Evolutionary conservation across 2,113 vertebrate genomes (phyloP).

Genomic region (Rostratula benghalensis): DNA sequence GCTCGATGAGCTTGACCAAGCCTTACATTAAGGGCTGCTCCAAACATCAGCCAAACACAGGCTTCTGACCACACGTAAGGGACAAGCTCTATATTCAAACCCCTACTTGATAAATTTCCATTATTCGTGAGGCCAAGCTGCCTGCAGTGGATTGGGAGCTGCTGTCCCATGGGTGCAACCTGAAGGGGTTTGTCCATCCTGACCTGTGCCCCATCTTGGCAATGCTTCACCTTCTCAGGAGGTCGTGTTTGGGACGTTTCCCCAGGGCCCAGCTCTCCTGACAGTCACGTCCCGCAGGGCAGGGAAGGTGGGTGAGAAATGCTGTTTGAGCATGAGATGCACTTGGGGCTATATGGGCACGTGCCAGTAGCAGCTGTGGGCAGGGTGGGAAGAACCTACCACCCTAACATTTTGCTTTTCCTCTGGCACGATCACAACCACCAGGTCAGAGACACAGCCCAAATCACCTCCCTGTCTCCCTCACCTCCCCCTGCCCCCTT

Average conservation of each 20-base stretch:
- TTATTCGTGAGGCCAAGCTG: neutral
- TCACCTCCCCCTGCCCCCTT: rapidly evolving
- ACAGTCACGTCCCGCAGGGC: rapidly evolving
- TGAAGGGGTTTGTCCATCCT: neutral
- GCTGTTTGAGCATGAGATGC: neutral
- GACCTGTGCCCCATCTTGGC: neutral
- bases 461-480: neutral
- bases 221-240: rapidly evolving
- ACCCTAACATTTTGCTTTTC: neutral
- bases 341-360: neutral
- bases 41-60: neutral
- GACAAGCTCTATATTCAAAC: neutral
- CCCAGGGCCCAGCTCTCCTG: neutral
- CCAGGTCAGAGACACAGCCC: neutral
- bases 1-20: neutral
- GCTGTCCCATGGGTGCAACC: neutral
- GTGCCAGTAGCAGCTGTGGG: neutral
- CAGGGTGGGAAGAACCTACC: neutral
- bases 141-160: neutral
- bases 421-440: neutral
- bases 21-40: neutral
- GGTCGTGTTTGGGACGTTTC: neutral
- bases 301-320: rapidly evolving
- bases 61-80: neutral
- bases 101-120: neutral